phyloP scores from a whole-genome alignment of 30 jellyfish, hydroid and myxozoan genomes.

The Cassiopea andromeda region DNA sequence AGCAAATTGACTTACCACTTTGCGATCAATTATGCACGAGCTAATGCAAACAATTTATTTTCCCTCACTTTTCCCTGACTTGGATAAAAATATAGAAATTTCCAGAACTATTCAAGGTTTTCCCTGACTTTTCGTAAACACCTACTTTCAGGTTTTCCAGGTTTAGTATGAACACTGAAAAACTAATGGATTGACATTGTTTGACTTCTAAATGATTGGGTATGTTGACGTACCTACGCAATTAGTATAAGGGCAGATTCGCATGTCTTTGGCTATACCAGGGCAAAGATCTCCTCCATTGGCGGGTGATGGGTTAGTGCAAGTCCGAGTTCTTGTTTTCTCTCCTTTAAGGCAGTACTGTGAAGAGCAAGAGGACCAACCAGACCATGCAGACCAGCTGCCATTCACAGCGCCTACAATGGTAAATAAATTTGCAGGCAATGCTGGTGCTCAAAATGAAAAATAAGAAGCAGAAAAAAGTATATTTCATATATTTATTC shows the following conservation, averaged over 20 bases:
- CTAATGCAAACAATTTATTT: too few species aligned
- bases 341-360: constrained; percentile 76
- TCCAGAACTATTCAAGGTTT: too few species aligned
- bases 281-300: constrained; percentile 93
- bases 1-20: too few species aligned
- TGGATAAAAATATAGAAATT: too few species aligned
- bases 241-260: constrained; percentile 75
- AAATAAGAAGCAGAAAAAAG: not conserved
- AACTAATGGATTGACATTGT: too few species aligned
- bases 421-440: not conserved
- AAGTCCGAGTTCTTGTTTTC: constrained; percentile 74
- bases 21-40: too few species aligned
- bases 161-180: too few species aligned
- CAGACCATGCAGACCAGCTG: constrained; percentile 87
- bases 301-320: constrained; percentile 97
- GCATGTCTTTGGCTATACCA: constrained; percentile 74
- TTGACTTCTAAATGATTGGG: not conserved
- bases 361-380: constrained; percentile 72
- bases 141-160: too few species aligned
- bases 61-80: too few species aligned
- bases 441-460: not conserved
- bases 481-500: not conserved
- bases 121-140: too few species aligned
- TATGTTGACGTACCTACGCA: constrained; percentile 67
- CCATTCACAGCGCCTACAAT: constrained; percentile 90